phyloP scores from a whole-genome alignment of 1,140 invertebrate genomes.

The Lepeophtheirus salmonis region DNA sequence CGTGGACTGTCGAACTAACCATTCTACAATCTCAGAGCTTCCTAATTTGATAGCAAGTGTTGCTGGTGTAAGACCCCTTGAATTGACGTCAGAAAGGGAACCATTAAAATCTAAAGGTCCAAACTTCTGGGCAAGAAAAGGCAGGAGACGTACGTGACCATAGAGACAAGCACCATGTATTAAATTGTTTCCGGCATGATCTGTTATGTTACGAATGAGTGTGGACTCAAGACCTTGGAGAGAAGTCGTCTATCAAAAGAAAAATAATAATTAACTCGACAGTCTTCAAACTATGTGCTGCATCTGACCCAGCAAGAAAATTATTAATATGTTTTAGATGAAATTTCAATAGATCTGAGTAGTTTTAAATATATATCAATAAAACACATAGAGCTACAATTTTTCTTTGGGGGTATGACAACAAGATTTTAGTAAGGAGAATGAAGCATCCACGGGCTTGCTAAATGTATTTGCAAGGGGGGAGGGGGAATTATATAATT shows the following conservation, averaged over 20 bases:
- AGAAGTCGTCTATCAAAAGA: slow-evolving; percentile 24
- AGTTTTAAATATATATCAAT: too few relatives aligned
- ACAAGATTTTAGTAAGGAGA: too few relatives aligned
- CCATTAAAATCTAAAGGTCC: slow-evolving; percentile 7
- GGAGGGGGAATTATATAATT: too few relatives aligned
- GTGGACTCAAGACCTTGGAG: slow-evolving; percentile 28
- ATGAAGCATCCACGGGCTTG: too few relatives aligned
- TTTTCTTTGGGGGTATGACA: too few relatives aligned
- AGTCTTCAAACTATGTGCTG: too few relatives aligned
- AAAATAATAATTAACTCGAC: not conserved
- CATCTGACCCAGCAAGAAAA: too few relatives aligned
- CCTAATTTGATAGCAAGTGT: slow-evolving; percentile 5
- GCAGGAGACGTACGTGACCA: slow-evolving; percentile 27
- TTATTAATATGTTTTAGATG: too few relatives aligned
- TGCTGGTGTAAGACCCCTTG: not conserved
- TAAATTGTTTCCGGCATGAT: slow-evolving; percentile 30
- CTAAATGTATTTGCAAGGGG: too few relatives aligned
- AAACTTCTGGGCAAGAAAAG: slow-evolving; percentile 20
- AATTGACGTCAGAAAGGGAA: slow-evolving; percentile 5
- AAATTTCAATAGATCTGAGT: too few relatives aligned
- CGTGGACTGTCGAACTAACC: slow-evolving; percentile 10
- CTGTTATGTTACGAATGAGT: slow-evolving; percentile 29
- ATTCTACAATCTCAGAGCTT: slow-evolving; percentile 3
- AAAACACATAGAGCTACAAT: too few relatives aligned
- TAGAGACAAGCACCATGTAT: slow-evolving; percentile 27